Evolutionary conservation across 2,797 vertebrate genomes (phyloP).

Genomic region (Dendrocincla tyrannina): DNA sequence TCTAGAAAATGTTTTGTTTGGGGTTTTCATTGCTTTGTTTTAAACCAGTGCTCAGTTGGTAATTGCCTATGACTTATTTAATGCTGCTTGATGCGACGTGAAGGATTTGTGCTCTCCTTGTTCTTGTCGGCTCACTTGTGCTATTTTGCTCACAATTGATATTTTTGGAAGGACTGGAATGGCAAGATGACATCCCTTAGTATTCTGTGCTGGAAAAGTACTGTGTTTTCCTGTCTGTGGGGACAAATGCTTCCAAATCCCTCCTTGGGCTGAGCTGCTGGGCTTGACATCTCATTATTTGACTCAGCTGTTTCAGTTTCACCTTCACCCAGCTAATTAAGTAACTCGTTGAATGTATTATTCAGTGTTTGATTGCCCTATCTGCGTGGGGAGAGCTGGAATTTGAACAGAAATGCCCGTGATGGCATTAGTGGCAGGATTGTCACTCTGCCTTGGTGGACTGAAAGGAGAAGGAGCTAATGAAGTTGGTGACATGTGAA

Average conservation of each 20-base stretch:
- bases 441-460: background rate
- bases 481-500: background rate
- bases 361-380: conserved; percentile 64
- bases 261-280: conserved; percentile 54
- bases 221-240: conserved; percentile 47
- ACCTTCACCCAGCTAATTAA: conserved; percentile 80
- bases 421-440: conserved; percentile 29
- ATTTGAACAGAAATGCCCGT: background rate
- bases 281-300: conserved; percentile 74
- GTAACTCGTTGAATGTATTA: conserved; percentile 73
- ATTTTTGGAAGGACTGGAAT: conserved; percentile 42
- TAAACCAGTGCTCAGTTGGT: background rate
- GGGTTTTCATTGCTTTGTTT: background rate
- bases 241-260: conserved; percentile 62
- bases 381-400: conserved; percentile 35
- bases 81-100: background rate
- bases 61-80: conserved; percentile 11
- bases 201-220: conserved; percentile 65
- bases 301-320: conserved; percentile 72
- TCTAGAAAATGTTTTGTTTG: background rate
- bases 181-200: conserved; percentile 52
- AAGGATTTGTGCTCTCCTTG: conserved; percentile 46
- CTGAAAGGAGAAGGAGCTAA: background rate
- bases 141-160: background rate
- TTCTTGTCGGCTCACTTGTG: conserved; percentile 20